These are phyloP conservation scores for Hephaestus fuliginosus DNA, from an alignment of 2,797 vertebrate species.

Conservation along the genomic window DNA sequence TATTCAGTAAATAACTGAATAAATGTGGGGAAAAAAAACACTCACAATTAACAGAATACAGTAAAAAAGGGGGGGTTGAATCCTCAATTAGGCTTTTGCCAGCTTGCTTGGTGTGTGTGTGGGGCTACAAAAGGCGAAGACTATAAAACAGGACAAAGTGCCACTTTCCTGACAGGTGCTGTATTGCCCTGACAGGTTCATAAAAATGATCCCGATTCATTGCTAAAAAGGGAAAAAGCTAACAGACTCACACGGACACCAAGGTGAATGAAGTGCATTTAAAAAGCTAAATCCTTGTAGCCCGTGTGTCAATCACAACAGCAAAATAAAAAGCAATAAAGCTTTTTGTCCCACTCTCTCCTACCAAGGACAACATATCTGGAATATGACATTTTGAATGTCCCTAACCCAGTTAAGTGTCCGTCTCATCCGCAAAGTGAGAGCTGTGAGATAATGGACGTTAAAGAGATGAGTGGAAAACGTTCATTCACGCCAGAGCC, in stretches of 20 bases:
- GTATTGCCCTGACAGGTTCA: constrained; percentile 6
- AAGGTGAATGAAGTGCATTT: constrained; percentile 1
- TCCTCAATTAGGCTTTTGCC: constrained; percentile 1
- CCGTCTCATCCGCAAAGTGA: constrained; percentile 30
- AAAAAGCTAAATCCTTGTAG: constrained; percentile 9
- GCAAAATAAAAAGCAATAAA: neutral
- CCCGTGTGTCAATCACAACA: constrained; percentile 18
- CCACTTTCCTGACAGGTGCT: constrained; percentile 19
- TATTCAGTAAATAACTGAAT: neutral
- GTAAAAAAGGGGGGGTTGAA: neutral
- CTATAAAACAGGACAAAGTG: constrained; percentile 13
- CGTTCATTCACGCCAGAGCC: constrained; percentile 65
- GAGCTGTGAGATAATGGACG: constrained; percentile 47
- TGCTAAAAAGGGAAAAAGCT: constrained; percentile 8
- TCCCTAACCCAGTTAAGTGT: constrained; percentile 13
- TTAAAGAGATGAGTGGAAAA: constrained; percentile 68
- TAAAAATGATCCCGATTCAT: constrained; percentile 25
- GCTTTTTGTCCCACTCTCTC: neutral
- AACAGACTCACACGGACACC: constrained; percentile 3
- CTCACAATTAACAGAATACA: neutral
- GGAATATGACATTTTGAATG: constrained; percentile 42
- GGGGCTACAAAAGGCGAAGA: neutral
- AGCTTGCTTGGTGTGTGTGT: neutral
- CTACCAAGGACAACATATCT: constrained; percentile 26
- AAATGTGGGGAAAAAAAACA: neutral